phyloP scores from a whole-genome alignment of 2,797 vertebrate species.

The Epinephelus coioides region DNA sequence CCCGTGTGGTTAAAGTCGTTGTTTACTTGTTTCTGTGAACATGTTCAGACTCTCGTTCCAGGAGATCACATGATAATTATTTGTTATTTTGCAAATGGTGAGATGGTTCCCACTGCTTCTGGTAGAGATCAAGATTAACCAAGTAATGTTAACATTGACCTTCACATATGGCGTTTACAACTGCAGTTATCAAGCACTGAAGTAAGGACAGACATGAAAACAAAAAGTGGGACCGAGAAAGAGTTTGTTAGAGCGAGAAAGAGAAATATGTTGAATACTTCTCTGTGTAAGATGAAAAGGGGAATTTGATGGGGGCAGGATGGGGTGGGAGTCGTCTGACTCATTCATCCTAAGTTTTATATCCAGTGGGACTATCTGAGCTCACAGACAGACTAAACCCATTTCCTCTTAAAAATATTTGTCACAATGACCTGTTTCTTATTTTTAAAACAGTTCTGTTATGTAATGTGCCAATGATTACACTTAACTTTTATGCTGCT shows the following conservation, averaged over 20 bases:
- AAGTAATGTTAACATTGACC: not conserved
- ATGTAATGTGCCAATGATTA: too few species aligned
- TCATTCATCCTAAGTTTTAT: constrained; percentile 31
- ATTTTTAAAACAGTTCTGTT: not conserved
- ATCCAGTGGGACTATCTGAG: constrained; percentile 27
- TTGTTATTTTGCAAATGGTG: not conserved
- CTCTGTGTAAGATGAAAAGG: not conserved
- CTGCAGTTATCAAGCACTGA: not conserved
- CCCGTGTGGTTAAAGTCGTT: not conserved
- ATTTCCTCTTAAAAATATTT: constrained; percentile 25
- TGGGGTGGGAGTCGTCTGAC: constrained; percentile 23
- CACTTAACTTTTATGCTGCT: not conserved
- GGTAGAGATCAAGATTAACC: not conserved
- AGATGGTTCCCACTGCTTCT: not conserved
- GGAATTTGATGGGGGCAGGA: not conserved
- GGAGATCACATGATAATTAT: not conserved
- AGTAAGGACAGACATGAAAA: not conserved
- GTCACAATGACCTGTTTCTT: constrained; percentile 1
- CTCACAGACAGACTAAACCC: constrained; percentile 11
- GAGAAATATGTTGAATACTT: not conserved
- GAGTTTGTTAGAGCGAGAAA: not conserved
- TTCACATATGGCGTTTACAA: not conserved
- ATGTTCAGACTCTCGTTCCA: not conserved
- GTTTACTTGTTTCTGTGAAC: constrained; percentile 25
- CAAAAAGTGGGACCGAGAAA: not conserved